Evolutionary conservation across 2,888 invertebrate genomes (phyloP).

Genomic region (Mantis religiosa): DNA sequence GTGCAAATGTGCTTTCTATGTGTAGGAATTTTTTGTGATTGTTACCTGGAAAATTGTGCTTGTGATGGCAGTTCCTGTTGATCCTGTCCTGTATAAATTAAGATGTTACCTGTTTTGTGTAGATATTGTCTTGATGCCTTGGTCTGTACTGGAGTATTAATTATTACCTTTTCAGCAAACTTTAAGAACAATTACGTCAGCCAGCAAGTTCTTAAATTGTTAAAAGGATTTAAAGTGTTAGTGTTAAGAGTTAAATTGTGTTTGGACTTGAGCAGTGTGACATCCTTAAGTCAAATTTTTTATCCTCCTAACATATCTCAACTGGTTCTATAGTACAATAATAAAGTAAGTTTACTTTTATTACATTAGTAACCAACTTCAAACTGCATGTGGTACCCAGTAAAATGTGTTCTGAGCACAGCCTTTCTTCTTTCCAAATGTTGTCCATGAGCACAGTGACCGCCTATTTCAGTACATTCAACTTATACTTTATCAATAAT

Average conservation of each 20-base stretch:
- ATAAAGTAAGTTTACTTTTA: too few relatives aligned
- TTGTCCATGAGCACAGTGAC: too few relatives aligned
- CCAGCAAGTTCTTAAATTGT: too few relatives aligned
- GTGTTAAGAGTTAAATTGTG: background rate
- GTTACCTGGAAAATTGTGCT: background rate
- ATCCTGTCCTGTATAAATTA: background rate
- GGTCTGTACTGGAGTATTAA: background rate
- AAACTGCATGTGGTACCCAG: too few relatives aligned
- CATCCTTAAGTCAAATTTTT: background rate
- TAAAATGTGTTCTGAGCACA: too few relatives aligned
- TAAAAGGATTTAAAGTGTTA: background rate
- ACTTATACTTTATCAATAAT: too few relatives aligned
- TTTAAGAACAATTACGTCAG: background rate
- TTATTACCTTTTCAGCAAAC: background rate
- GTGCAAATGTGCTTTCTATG: too few relatives aligned
- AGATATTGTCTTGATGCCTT: background rate
- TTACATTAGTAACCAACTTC: too few relatives aligned
- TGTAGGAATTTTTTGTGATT: background rate
- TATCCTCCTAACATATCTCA: too few relatives aligned
- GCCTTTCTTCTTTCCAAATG: too few relatives aligned
- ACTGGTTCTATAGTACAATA: too few relatives aligned
- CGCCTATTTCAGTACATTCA: too few relatives aligned
- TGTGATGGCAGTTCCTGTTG: background rate
- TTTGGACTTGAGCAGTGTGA: background rate
- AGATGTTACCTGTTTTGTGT: background rate